A percentile compares a stretch with the other conserved stretches of the same genome.
phyloP scores from a whole-genome alignment of 2,113 vertebrate genomes.

The Vombatus ursinus region DNA sequence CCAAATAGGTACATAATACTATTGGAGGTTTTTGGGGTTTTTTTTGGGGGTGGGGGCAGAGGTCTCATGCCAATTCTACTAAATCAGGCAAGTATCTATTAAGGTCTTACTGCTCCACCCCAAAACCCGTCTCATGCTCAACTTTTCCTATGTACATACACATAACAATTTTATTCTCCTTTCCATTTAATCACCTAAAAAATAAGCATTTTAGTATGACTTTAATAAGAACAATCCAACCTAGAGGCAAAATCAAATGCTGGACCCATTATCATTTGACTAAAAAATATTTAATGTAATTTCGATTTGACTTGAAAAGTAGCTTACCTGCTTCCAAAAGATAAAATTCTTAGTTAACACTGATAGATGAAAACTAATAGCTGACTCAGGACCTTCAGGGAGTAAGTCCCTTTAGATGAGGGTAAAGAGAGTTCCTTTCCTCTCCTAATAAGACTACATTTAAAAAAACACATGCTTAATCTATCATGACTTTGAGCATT shows the following conservation, averaged over 20 bases:
- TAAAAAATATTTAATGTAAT: neutral
- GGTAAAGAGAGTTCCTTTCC: conserved; percentile 9
- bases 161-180: conserved; percentile 4
- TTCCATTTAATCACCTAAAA: conserved; percentile 5
- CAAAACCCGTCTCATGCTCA: neutral
- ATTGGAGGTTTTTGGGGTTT: neutral
- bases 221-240: conserved; percentile 32
- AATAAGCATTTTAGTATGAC: conserved; percentile 5
- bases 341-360: conserved; percentile 33
- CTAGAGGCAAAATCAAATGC: neutral
- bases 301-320: neutral
- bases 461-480: conserved; percentile 16
- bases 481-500: neutral
- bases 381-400: neutral
- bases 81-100: neutral
- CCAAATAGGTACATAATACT: conserved; percentile 13
- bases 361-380: conserved; percentile 19
- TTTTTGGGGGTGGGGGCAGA: neutral
- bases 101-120: neutral
- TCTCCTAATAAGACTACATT: conserved; percentile 47
- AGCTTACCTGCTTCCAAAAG: neutral
- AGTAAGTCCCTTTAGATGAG: conserved; percentile 10
- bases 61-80: too few species aligned
- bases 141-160: neutral
- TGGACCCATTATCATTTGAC: neutral